Evolutionary conservation across 1,140 invertebrate species (phyloP).

Genomic region (Cherax destructor): DNA sequence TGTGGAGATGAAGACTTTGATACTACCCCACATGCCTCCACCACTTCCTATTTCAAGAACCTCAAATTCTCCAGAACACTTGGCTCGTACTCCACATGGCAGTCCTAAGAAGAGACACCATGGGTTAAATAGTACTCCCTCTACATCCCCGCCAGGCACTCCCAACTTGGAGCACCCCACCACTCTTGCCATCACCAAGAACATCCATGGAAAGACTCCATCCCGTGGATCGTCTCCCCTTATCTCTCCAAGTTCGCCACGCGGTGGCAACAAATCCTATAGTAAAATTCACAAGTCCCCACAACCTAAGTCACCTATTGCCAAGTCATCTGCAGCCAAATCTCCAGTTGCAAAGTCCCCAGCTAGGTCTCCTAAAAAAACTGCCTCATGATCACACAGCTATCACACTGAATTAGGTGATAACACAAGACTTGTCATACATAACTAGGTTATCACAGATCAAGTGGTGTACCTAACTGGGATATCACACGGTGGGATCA

Average conservation of each 20-base stretch:
- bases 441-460: background rate
- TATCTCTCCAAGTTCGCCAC: slow-evolving; percentile 43
- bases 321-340: slow-evolving; percentile 35
- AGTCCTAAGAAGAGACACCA: slow-evolving; percentile 49
- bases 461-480: background rate
- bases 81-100: slow-evolving; percentile 18
- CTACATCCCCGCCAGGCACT: slow-evolving; percentile 36
- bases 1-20: slow-evolving; percentile 51
- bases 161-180: slow-evolving; percentile 45
- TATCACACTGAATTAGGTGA: background rate
- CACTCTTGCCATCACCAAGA: slow-evolving; percentile 57
- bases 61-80: slow-evolving; percentile 14
- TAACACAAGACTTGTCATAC: background rate
- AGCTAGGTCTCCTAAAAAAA: slow-evolving; percentile 57
- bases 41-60: slow-evolving; percentile 14
- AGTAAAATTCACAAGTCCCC: slow-evolving; percentile 17
- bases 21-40: slow-evolving; percentile 53
- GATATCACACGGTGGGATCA: background rate
- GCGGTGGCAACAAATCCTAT: background rate
- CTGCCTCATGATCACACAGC: slow-evolving; percentile 46
- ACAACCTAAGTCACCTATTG: slow-evolving; percentile 28
- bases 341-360: slow-evolving; percentile 51
- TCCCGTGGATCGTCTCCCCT: slow-evolving; percentile 47
- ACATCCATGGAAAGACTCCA: slow-evolving; percentile 8
- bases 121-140: slow-evolving; percentile 9